Base-by-base conservation (phyloP, 2,113 vertebrate species). In the Passer domesticus region DNA sequence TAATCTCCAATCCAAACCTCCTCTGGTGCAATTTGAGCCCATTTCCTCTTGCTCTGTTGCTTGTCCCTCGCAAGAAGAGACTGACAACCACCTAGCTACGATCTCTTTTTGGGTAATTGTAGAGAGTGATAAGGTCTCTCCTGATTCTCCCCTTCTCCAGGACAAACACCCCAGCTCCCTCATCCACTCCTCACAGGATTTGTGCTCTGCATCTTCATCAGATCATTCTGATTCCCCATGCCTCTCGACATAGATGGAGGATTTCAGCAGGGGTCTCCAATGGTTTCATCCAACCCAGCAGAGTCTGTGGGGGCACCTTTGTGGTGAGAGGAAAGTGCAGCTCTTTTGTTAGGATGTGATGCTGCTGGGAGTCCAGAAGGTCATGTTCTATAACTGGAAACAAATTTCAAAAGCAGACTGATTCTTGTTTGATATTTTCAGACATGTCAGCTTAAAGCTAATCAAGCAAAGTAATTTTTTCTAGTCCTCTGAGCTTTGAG, bases 381-480 rank as follows among this genome's bases (percentile, higher is more conserved):
- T 79, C 15, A 80, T 89, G 90, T 85, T 84, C 64, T 75, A 13
- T 74, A 83, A 90, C 22, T 90, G 73, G 64, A 87, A 94, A 95
- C 59, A 92, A 75, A 82, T 92, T 92, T 89, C 59, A 76, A 77
- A 91, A 66, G 69, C 56, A 91, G 56, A 31, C 59, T 80, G 67
- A 53, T 63, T 23, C 46, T 83, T 89, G 16, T 74, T 89, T 93
- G 83, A 84, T 93, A 58, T 90, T 95, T 88, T 95, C 83, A 91
- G 94, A 92, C 58, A 88, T 67, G 44, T 30, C 68, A 92, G 62
- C 75, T 91, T 93, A 94, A 92, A 97, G 66, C 7, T 91, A 89
- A 96, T 94, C 78, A 93, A 75, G 79, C 53, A 91, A 92, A 95
- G 67, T 88, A 90, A 70, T 94, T 92, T 94, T 79, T 94, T 94